These are phyloP conservation scores for Hirundo rustica DNA, from an alignment of 2,797 vertebrate species.

Conservation along the genomic window DNA sequence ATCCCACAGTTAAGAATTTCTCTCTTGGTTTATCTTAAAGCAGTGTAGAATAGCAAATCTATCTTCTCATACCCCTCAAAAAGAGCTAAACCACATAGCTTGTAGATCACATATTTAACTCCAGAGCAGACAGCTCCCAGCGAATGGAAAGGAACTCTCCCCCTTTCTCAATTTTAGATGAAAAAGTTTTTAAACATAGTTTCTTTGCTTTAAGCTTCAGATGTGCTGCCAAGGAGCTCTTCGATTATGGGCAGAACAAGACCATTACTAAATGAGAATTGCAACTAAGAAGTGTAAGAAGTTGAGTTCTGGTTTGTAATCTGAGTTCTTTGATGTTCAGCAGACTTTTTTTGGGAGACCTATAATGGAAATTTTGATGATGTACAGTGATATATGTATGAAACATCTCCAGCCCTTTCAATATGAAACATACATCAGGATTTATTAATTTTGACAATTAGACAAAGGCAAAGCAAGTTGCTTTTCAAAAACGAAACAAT, in stretches of 20 bases:
- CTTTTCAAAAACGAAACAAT: background rate
- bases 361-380: background rate
- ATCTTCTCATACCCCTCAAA: background rate
- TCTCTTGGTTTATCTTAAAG: background rate
- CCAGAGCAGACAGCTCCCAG: background rate
- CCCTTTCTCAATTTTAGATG: background rate
- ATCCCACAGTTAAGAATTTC: background rate
- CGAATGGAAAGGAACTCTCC: background rate
- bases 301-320: background rate
- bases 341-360: background rate
- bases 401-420: background rate
- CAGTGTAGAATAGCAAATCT: background rate
- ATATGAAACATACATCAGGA: background rate
- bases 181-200: background rate
- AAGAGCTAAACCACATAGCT: background rate
- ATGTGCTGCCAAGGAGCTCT: background rate
- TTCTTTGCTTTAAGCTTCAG: background rate
- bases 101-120: background rate
- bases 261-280: background rate
- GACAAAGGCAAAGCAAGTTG: background rate
- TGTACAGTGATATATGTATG: background rate
- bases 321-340: background rate
- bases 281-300: background rate
- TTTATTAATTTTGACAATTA: background rate
- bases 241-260: background rate